Evolutionary conservation across 2,888 invertebrate genomes (phyloP).

Genomic region (Scaptodrosophila latifasciaeformis): DNA sequence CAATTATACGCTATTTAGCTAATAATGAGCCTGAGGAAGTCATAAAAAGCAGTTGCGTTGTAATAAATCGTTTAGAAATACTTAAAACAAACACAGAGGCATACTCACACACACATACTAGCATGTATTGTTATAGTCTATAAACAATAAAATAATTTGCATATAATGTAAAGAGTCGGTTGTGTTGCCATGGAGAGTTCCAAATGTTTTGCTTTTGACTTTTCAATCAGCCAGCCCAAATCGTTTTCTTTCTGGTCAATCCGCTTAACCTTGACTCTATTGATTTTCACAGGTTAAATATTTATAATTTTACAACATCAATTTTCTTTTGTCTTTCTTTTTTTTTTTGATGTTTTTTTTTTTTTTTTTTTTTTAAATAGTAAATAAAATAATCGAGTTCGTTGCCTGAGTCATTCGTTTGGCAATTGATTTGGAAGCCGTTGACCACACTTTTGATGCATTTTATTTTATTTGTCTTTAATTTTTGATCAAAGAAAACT

Average conservation of each 20-base stretch:
- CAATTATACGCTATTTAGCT: constrained; percentile 37
- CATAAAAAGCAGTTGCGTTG: constrained; percentile 61
- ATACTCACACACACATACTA: constrained; percentile 1
- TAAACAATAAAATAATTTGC: constrained; percentile 44
- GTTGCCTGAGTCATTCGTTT: constrained; percentile 57
- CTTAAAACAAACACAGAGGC: not conserved
- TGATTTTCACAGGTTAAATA: too few species aligned
- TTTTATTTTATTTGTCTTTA: too few species aligned
- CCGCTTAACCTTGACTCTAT: too few species aligned
- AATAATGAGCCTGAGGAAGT: constrained; percentile 53
- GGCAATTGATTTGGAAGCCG: not conserved
- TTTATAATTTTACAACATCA: not conserved
- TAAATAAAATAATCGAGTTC: constrained; percentile 46
- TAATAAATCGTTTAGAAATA: constrained; percentile 49
- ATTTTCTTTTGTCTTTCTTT: not conserved
- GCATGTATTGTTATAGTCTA: constrained; percentile 18
- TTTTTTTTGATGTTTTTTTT: not conserved
- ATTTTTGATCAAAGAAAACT: too few species aligned
- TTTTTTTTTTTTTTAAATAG: not conserved
- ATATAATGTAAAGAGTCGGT: constrained; percentile 42
- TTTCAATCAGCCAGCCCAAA: not conserved
- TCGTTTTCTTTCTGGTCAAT: too few species aligned
- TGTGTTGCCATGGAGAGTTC: not conserved
- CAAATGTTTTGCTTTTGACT: not conserved
- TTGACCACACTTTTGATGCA: not conserved